These are phyloP conservation scores for Coelogynopora nodosa DNA, from an alignment of 2,888 invertebrate species.

Conservation along the genomic window DNA sequence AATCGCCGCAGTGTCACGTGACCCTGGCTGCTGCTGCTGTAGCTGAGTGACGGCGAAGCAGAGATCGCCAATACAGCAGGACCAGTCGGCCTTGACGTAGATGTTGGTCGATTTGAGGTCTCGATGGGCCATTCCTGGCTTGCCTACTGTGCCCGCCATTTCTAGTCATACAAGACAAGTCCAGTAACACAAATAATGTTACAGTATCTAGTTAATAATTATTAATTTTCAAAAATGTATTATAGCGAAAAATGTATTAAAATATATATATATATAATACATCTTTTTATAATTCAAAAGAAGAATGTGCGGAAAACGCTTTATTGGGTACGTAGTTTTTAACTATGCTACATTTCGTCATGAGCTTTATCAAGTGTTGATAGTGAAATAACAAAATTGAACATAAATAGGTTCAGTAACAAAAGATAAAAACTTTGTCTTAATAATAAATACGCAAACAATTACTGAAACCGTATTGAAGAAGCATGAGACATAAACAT, in stretches of 20 bases:
- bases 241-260: not conserved
- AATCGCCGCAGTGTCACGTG: conserved; percentile 12
- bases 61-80: conserved; percentile 34
- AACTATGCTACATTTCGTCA: no score
- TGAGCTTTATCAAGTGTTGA: no score
- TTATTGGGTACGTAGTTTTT: no score
- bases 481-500: no score
- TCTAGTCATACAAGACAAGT: not conserved
- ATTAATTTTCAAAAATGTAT: not conserved
- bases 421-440: no score
- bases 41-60: not conserved
- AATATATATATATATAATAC: not conserved
- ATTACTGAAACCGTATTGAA: no score
- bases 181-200: not conserved
- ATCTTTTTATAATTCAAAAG: not conserved
- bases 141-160: conserved; percentile 35
- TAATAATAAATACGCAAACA: no score
- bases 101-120: conserved; percentile 38
- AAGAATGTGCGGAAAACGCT: no score
- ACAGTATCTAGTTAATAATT: not conserved
- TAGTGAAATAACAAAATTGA: no score
- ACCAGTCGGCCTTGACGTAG: conserved; percentile 32
- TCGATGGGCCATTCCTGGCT: conserved; percentile 41
- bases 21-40: not conserved
- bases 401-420: no score